Percentiles rank a stretch among this genome's conserved stretches.
Evolutionary conservation across 2,797 vertebrate genomes (phyloP).

Genomic region (Staurois parvus): DNA sequence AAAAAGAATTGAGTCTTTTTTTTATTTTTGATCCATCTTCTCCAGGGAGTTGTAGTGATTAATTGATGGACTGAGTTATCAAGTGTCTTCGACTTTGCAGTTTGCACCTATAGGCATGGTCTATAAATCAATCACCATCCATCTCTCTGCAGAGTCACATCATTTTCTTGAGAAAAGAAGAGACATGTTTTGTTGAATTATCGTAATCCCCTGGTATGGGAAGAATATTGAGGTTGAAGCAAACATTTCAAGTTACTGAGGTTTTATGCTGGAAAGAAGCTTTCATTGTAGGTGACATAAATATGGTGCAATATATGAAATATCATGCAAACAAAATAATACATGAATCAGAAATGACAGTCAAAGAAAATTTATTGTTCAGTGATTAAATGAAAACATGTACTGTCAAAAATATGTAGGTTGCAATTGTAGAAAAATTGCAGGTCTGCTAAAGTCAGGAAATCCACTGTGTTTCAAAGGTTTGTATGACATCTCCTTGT

Average conservation of each 20-base stretch:
- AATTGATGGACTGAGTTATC: slow-evolving; percentile 43
- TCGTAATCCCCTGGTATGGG: slow-evolving; percentile 27
- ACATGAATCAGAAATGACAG: too few relatives aligned
- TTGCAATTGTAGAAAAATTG: too few relatives aligned
- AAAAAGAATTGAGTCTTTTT: slow-evolving; percentile 25
- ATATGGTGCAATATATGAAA: too few relatives aligned
- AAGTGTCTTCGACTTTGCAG: slow-evolving; percentile 9
- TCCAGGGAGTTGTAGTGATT: slow-evolving; percentile 43
- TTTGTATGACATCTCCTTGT: too few relatives aligned
- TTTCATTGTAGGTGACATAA: too few relatives aligned
- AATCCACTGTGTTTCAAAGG: too few relatives aligned
- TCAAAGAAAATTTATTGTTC: too few relatives aligned
- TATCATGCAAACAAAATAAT: too few relatives aligned
- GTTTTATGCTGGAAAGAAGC: neutral
- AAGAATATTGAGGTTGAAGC: slow-evolving; percentile 29
- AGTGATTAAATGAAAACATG: too few relatives aligned
- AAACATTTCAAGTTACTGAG: slow-evolving; percentile 2
- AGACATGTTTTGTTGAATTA: slow-evolving; percentile 33
- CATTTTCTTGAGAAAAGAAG: slow-evolving; percentile 33
- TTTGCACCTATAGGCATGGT: slow-evolving; percentile 5
- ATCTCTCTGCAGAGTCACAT: slow-evolving; percentile 22
- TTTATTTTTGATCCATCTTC: slow-evolving; percentile 26
- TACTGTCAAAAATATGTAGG: too few relatives aligned
- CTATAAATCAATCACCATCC: slow-evolving; percentile 34
- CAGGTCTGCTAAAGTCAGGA: too few relatives aligned